Evolutionary conservation across 2,888 invertebrate genomes (phyloP).

Genomic region (Eubasilissa splendida): DNA sequence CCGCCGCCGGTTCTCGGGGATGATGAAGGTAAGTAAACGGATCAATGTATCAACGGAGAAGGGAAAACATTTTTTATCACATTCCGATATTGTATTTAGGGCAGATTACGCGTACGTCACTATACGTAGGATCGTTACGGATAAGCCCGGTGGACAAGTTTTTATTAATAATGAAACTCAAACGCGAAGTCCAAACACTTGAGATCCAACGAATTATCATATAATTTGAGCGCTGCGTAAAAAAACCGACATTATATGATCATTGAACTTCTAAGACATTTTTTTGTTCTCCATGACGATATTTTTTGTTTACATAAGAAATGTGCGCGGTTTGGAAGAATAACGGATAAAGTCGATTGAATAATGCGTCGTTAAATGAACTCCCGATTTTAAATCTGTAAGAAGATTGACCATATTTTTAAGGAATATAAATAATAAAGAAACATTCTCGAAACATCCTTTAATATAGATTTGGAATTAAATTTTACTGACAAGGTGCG

Average conservation of each 20-base stretch:
- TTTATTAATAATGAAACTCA: too few species aligned
- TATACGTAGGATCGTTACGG: too few species aligned
- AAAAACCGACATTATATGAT: slow-evolving; percentile 24
- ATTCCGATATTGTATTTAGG: too few species aligned
- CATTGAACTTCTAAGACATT: slow-evolving; percentile 25
- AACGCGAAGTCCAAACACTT: too few species aligned
- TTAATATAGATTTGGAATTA: too few species aligned
- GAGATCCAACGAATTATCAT: not conserved
- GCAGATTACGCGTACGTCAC: too few species aligned
- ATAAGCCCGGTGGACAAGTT: too few species aligned
- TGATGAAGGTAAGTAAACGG: not conserved
- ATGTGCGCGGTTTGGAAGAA: not conserved
- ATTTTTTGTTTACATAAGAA: slow-evolving; percentile 34
- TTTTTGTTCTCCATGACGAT: slow-evolving; percentile 7
- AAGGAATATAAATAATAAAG: not conserved
- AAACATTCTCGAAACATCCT: not conserved
- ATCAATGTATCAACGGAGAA: not conserved
- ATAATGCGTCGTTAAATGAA: not conserved
- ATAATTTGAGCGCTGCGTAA: slow-evolving; percentile 2
- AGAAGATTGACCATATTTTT: too few species aligned
- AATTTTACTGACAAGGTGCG: too few species aligned
- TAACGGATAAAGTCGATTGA: not conserved
- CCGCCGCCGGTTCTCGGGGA: too few species aligned
- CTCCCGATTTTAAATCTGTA: too few species aligned
- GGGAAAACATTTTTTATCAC: not conserved